Percentiles rank a stretch among this genome's conserved stretches.
Evolutionary conservation across 2,113 vertebrate species (phyloP).

Genomic region (Ctenomys sociabilis): DNA sequence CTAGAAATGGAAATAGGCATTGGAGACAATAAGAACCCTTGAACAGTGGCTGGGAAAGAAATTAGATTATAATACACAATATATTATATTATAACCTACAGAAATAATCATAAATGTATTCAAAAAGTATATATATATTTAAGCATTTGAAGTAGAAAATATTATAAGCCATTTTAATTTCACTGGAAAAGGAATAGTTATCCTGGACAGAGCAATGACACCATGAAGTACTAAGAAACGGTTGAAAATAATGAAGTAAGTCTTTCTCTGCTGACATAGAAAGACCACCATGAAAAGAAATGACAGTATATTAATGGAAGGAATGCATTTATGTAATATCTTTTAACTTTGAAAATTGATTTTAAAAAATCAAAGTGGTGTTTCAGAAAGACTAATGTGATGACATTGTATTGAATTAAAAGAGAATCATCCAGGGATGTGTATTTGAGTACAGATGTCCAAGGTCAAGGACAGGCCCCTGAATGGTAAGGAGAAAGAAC

Average conservation of each 20-base stretch:
- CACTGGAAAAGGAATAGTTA: not conserved
- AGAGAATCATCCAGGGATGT: not conserved
- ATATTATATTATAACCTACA: not conserved
- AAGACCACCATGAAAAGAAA: not conserved
- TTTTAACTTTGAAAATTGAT: slow-evolving; percentile 52
- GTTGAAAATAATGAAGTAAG: not conserved
- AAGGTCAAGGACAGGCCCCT: not conserved
- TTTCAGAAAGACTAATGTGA: slow-evolving; percentile 26
- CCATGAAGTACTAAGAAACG: not conserved
- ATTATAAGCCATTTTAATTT: slow-evolving; percentile 13
- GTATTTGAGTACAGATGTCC: not conserved
- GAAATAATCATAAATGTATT: not conserved
- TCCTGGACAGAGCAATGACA: not conserved
- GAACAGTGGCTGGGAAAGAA: not conserved
- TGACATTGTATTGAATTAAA: not conserved
- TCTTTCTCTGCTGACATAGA: not conserved
- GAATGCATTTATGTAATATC: not conserved
- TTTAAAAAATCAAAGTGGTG: slow-evolving; percentile 36
- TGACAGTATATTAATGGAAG: not conserved
- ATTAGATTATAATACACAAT: not conserved
- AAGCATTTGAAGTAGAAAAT: not conserved
- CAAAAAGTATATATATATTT: not conserved
- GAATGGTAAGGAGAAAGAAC: not conserved
- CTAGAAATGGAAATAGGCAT: not conserved
- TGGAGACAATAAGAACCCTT: not conserved